phyloP scores from a whole-genome alignment of 2,888 invertebrate species.

The Ochropacha duplaris region DNA sequence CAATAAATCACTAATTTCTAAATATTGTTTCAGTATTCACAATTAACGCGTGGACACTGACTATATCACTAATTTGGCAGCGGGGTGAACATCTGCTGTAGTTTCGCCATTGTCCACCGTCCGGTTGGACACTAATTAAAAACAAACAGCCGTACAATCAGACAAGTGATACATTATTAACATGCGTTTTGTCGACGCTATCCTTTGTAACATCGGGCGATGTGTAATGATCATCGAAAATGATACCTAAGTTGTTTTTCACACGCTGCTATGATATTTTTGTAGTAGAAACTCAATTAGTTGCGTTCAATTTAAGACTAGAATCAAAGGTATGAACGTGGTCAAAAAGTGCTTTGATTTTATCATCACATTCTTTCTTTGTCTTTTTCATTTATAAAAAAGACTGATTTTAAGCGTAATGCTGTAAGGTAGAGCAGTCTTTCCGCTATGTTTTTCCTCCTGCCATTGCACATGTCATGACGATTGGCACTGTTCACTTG shows the following conservation, averaged over 20 bases:
- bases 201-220: background rate
- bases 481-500: no score
- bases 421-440: no score
- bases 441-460: no score
- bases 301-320: no score
- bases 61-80: conserved; percentile 57
- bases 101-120: background rate
- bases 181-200: conserved; percentile 22
- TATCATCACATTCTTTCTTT: no score
- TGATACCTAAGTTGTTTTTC: background rate
- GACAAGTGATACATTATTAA: conserved; percentile 53
- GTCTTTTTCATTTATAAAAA: no score
- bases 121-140: conserved; percentile 59
- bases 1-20: background rate
- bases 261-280: no score
- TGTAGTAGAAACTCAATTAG: no score
- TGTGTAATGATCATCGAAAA: background rate
- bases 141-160: conserved; percentile 64
- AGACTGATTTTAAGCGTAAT: no score
- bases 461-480: no score
- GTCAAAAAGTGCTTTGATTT: no score
- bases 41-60: conserved; percentile 35
- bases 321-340: no score
- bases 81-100: conserved; percentile 18
- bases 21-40: conserved; percentile 32